Percentiles rank a stretch among this genome's conserved stretches.
Conservation (phyloP, 1,140 invertebrate species). For the Caligus rogercresseyi region DNA sequence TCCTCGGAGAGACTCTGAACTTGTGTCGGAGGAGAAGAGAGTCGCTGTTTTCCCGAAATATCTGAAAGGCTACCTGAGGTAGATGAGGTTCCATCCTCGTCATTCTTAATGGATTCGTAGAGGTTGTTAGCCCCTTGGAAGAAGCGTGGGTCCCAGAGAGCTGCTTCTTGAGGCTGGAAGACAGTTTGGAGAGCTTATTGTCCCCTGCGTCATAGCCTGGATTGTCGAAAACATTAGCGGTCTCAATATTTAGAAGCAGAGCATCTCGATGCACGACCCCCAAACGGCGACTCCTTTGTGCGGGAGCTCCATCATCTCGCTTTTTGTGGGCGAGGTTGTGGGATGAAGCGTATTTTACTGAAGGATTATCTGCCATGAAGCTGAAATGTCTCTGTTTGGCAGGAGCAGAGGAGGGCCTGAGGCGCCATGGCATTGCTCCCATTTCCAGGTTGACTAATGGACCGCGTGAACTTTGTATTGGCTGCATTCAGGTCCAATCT, state of each 20-base stretch:
- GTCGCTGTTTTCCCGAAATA: background rate
- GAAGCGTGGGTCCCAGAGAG: background rate
- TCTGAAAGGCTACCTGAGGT: background rate
- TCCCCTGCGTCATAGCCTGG: background rate
- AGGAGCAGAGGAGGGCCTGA: background rate
- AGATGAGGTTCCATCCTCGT: background rate
- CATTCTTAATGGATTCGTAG: background rate
- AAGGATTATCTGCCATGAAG: background rate
- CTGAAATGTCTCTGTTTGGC: background rate
- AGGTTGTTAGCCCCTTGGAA: background rate
- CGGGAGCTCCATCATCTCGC: background rate
- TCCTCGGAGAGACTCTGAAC: slow-evolving; percentile 13
- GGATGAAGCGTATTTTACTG: background rate
- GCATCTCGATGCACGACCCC: background rate
- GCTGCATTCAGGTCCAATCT: background rate
- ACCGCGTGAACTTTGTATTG: background rate
- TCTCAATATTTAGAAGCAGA: background rate
- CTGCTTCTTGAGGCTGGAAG: background rate
- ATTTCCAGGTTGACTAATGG: background rate
- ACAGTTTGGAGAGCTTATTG: background rate
- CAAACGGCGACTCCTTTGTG: background rate
- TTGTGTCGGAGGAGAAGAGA: slow-evolving; percentile 12
- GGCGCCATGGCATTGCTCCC: background rate
- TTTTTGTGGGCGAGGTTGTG: background rate
- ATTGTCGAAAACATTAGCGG: background rate